A percentile compares a stretch with the other conserved stretches of the same genome.
phyloP scores from a whole-genome alignment of 2,888 invertebrate genomes.

The Tetragnatha montana region DNA sequence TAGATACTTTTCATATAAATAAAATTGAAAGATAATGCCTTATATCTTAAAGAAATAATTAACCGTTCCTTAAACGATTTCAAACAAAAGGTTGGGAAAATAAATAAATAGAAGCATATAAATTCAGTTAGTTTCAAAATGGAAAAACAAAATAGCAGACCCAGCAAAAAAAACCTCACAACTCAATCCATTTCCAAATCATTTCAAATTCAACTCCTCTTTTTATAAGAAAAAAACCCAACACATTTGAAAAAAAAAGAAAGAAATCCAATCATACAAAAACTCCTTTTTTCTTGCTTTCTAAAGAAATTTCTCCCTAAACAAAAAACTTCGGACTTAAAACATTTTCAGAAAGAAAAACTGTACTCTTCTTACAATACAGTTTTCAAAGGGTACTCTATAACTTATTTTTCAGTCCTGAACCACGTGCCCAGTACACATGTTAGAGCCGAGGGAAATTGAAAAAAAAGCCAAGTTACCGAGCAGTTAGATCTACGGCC shows the following conservation, averaged over 20 bases:
- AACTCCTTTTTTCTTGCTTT: neutral
- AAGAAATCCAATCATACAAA: constrained; percentile 17
- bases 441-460: neutral
- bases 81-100: neutral
- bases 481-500: neutral
- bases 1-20: no score
- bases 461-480: neutral
- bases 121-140: neutral
- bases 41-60: neutral
- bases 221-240: constrained; percentile 18
- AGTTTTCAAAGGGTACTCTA: constrained; percentile 30
- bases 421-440: constrained; percentile 4
- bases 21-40: no score
- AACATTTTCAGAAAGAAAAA: neutral
- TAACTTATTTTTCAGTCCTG: neutral
- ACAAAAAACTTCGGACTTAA: constrained; percentile 4
- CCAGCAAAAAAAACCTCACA: neutral
- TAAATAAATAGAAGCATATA: constrained; percentile 4
- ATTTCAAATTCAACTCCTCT: constrained; percentile 6
- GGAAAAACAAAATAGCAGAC: neutral
- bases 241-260: neutral
- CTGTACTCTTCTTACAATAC: constrained; percentile 4
- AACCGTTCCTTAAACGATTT: neutral
- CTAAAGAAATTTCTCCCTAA: neutral
- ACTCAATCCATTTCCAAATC: constrained; percentile 19